Evolutionary conservation across 2,797 vertebrate genomes (phyloP), one percentile per base, ranked within the genome.

Genomic region (Telmatherina bonti): DNA sequence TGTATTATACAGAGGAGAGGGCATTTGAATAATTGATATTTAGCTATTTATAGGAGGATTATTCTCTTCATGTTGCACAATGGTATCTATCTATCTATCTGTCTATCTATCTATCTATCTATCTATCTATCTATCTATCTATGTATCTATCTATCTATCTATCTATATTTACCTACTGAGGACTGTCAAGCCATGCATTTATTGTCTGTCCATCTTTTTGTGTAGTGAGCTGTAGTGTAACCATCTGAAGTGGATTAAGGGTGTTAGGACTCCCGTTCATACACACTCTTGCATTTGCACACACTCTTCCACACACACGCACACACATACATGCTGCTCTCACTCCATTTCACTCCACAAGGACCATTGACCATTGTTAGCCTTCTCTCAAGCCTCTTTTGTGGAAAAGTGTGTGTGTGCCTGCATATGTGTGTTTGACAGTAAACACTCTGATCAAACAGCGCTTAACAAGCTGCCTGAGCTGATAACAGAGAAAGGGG

Each of bases 381-480:
- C 85, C 87, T 83, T 88, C 88, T 92, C 85, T 91, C 89, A 93
- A 91, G 88, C 90, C 88, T 88, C 84, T 90, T 83, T 84, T 86
- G 68, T 73, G 72, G 38, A 24, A 45, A 60, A 60, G 57, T 63
- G 74, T 68, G 76, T 72, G 63, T 59, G 76, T 61, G 59, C 56
- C 70, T 57, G 74, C 27, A 62, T 68, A 88, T 83, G 90, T 86
- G 89, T 84, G 84, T 88, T 84, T 90, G 90, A 92, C 78, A 58
- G 91, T 94, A 93, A 95, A 95, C 92, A 94, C 87, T 92, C 90
- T 94, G 94, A 93, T 94, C 92, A 95, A 95, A 95, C 94, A 95
- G 89, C 86, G 90, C 91, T 89, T 94, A 93, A 92, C 92, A 94
- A 93, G 92, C 94, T 94, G 94, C 90, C 91, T 84, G 86, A 91